These are phyloP conservation scores for Pterocles gutturalis DNA, from an alignment of 2,113 vertebrate genomes.

Conservation along the genomic window DNA sequence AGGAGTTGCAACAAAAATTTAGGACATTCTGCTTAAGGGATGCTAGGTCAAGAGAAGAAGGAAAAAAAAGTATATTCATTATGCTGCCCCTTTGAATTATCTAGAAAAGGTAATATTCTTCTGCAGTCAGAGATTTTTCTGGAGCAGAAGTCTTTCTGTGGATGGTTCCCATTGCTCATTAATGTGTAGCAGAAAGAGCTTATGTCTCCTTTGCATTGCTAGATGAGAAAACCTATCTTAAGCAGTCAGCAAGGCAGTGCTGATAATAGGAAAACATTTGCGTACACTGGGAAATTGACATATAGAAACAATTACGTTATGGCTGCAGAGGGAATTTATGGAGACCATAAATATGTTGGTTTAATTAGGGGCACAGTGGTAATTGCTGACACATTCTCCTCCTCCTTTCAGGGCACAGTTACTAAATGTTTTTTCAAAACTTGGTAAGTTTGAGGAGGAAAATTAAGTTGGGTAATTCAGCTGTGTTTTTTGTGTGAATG, in stretches of 20 bases:
- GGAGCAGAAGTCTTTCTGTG: not conserved
- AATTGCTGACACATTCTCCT: not conserved
- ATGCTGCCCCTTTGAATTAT: not conserved
- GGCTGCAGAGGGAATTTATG: not conserved
- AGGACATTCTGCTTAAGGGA: not conserved
- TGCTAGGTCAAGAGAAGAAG: not conserved
- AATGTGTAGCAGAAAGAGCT: not conserved
- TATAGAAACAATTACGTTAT: slow-evolving; percentile 7
- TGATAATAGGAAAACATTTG: slow-evolving; percentile 20
- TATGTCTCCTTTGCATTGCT: not conserved
- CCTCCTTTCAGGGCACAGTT: slow-evolving; percentile 3
- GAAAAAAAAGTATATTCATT: not conserved
- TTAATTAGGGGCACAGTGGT: slow-evolving; percentile 14
- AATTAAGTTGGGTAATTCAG: not conserved
- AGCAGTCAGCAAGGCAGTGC: not conserved
- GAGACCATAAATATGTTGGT: not conserved
- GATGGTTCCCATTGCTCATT: not conserved
- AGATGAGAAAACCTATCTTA: slow-evolving; percentile 19
- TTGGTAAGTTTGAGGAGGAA: not conserved
- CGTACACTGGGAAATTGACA: not conserved
- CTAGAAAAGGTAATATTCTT: not conserved
- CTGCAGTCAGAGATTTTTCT: not conserved
- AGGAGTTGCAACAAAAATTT: not conserved
- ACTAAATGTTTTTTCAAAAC: not conserved
- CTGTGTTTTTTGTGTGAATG: not conserved